A percentile compares a stretch with the other conserved stretches of the same genome.
phyloP scores from a whole-genome alignment of 2,113 vertebrate species.

The Polypterus bichir region DNA sequence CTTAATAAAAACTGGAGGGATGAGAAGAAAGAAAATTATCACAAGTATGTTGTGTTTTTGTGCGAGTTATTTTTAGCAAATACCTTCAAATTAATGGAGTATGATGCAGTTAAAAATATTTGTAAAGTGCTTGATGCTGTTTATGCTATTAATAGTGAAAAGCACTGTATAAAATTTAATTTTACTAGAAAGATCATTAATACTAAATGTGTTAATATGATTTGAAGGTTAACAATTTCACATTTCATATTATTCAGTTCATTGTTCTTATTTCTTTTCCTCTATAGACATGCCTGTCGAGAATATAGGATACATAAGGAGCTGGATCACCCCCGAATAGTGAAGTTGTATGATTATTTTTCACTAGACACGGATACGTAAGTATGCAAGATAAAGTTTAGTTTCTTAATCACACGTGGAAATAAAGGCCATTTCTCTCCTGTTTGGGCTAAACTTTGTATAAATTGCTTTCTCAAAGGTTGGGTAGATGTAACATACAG shows the following conservation, averaged over 20 bases:
- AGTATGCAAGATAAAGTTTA: slow-evolving; percentile 34
- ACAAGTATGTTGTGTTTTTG: slow-evolving; percentile 69
- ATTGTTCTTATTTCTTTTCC: too few species aligned
- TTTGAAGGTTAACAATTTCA: too few species aligned
- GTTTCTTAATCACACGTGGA: background rate
- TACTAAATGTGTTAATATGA: too few species aligned
- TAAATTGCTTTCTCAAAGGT: too few species aligned
- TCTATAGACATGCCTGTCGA: slow-evolving; percentile 85
- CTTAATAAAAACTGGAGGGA: slow-evolving; percentile 99
- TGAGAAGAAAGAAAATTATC: slow-evolving; percentile 98
- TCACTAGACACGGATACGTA: slow-evolving; percentile 98
- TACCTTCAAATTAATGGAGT: background rate
- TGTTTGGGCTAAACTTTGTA: too few species aligned
- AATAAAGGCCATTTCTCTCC: too few species aligned
- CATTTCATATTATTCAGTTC: too few species aligned
- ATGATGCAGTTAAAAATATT: too few species aligned
- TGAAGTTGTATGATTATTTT: slow-evolving; percentile 98
- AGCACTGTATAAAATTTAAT: too few species aligned
- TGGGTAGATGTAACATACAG: too few species aligned
- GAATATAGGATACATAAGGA: slow-evolving; percentile 99
- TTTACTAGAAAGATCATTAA: too few species aligned
- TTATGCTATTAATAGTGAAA: background rate
- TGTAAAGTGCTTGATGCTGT: slow-evolving; percentile 15
- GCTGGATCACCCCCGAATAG: slow-evolving; percentile 94
- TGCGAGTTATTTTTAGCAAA: background rate